Evolutionary conservation across 1,140 invertebrate genomes (phyloP).

Genomic region (Spodoptera frugiperda): DNA sequence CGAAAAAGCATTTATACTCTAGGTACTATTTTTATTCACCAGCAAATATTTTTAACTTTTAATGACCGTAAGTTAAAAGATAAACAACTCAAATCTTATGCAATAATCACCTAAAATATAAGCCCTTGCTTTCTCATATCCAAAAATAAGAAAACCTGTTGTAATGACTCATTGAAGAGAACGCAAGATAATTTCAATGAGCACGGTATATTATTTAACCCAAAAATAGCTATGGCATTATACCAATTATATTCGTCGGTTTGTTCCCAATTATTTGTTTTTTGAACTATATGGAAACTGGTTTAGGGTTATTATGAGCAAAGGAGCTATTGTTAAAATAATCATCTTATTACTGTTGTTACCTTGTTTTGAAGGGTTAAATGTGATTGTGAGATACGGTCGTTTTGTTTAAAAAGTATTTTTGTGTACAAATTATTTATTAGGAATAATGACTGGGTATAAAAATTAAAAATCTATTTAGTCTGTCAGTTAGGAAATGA

Average conservation of each 20-base stretch:
- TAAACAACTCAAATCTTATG: not conserved
- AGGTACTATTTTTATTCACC: too few relatives aligned
- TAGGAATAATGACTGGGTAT: too few relatives aligned
- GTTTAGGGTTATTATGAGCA: constrained; percentile 16
- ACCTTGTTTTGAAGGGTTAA: constrained; percentile 44
- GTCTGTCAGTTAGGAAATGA: too few relatives aligned
- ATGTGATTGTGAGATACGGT: constrained; percentile 41
- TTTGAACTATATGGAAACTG: constrained; percentile 40
- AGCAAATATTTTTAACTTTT: too few relatives aligned
- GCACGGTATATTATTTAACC: not conserved
- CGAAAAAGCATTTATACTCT: too few relatives aligned
- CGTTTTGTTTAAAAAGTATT: not conserved
- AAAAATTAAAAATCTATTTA: too few relatives aligned
- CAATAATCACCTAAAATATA: not conserved
- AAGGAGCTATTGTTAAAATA: constrained; percentile 47
- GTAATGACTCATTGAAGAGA: constrained; percentile 9
- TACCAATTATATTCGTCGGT: constrained; percentile 10
- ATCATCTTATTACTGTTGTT: constrained; percentile 57
- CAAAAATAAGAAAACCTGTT: constrained; percentile 16
- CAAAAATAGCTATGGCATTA: constrained; percentile 6
- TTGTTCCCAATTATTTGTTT: constrained; percentile 42
- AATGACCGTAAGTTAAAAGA: not conserved
- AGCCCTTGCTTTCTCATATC: not conserved
- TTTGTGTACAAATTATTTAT: too few relatives aligned
- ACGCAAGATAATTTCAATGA: constrained; percentile 22